Base-by-base conservation (phyloP, 2,113 vertebrate species). In the Hypomesus transpacificus region DNA sequence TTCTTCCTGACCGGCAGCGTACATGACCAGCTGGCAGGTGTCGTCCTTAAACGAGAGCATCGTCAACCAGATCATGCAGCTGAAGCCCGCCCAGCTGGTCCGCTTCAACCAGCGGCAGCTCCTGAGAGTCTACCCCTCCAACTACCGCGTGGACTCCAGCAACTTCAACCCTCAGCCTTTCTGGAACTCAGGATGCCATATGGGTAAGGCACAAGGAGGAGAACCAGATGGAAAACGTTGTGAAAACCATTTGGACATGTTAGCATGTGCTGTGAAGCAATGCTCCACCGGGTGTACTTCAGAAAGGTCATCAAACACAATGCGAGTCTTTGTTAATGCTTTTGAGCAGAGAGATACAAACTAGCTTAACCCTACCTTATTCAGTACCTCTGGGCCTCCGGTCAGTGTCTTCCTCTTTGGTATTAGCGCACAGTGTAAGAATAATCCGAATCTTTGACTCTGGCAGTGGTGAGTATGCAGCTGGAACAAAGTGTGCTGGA, bases 101-200 rank as follows among this genome's bases (percentile, higher is more conserved):
- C 92, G 91, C 1, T 94, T 98, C 85, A 98, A 98, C 91, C 97
- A 98, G 78, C 90, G 92, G 21, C 97, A 98, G 85, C 89, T 98
- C 0, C 89, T 96, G 0, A 93, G 96, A n/a, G 92, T 98, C 80
- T 98, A 98, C 78, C 96, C 97, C 0, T 97, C 95, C 11, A 95
- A 95, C 77, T 97, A 94, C 74, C 90, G 96, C 0, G 95, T 98
- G 14, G 97, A 98, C 84, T 98, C 97, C 0, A 98, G 96, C 88
- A 98, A 98, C 91, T 98, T 94, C 87, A 95, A 96, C 85, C 97
- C 97, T 0, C 96, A 98, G 79, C 93, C 95, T 0, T 98, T 96
- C 89, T 98, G 97, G 97, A 98, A 97, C 0, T 82, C 94, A 8
- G 96, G 96, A 77, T 97, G 95, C 88, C 96, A 98, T n/a, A 91